These are phyloP conservation scores for Eueides isabella DNA, from an alignment of 1,140 invertebrate genomes.

Conservation along the genomic window DNA sequence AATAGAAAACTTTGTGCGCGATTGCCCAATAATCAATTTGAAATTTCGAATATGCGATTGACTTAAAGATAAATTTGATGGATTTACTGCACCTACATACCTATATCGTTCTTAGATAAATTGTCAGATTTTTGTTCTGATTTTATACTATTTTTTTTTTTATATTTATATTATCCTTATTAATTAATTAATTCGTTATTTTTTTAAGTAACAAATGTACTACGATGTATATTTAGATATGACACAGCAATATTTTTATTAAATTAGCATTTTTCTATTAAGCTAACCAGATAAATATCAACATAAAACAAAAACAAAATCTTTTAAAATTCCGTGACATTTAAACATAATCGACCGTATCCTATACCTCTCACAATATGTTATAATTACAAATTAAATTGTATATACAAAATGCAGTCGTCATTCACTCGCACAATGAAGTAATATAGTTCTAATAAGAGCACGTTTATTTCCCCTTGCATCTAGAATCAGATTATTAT, in stretches of 20 bases:
- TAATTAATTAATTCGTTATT: not conserved
- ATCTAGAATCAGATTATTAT: conserved; percentile 68
- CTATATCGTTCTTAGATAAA: conserved; percentile 45
- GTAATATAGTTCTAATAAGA: conserved; percentile 44
- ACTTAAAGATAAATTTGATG: conserved; percentile 45
- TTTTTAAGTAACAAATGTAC: not conserved
- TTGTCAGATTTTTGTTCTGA: conserved; percentile 37
- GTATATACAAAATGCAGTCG: conserved; percentile 17
- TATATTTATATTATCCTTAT: conserved; percentile 10
- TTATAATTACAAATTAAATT: conserved; percentile 18
- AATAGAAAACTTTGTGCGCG: conserved; percentile 30
- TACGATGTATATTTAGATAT: not conserved
- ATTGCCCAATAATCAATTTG: conserved; percentile 44
- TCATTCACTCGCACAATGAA: conserved; percentile 36
- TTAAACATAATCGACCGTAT: not conserved
- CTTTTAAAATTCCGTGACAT: not conserved
- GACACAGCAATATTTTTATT: not conserved
- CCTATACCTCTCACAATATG: conserved; percentile 1
- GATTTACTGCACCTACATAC: conserved; percentile 44
- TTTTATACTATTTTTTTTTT: conserved; percentile 20
- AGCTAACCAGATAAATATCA: not conserved
- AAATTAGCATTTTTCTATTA: not conserved
- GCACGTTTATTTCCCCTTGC: conserved; percentile 48
- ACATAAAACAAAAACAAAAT: not conserved
- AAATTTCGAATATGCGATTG: conserved; percentile 43